These are phyloP conservation scores for Trogon melanurus DNA, from an alignment of 2,113 vertebrate genomes.

Conservation along the genomic window DNA sequence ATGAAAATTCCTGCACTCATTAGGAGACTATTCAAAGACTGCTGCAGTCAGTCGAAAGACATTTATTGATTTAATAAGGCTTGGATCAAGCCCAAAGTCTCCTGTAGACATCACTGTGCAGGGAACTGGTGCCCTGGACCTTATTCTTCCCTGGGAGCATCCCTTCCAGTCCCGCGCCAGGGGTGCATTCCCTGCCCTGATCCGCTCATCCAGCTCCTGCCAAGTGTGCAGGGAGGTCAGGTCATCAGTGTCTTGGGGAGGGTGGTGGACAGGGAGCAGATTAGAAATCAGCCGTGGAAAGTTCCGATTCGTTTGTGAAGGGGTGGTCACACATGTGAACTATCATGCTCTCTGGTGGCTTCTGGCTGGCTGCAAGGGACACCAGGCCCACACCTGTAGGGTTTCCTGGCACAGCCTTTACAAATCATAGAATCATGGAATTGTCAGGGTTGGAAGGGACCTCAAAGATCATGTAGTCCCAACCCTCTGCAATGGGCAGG, in stretches of 20 bases:
- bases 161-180: not conserved
- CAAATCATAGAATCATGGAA: no score
- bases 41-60: not conserved
- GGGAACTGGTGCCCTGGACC: not conserved
- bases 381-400: not conserved
- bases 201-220: not conserved
- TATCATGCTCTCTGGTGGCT: accelerated
- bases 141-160: accelerated
- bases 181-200: accelerated
- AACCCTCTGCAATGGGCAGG: no score
- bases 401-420: not conserved
- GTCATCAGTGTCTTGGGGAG: accelerated
- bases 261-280: not conserved
- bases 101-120: not conserved
- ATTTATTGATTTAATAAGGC: not conserved
- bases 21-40: not conserved
- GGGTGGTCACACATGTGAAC: accelerated
- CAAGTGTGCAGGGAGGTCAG: not conserved
- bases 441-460: no score
- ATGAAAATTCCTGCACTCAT: not conserved
- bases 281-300: not conserved
- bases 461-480: no score
- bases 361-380: not conserved
- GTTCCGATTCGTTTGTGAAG: accelerated
- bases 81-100: not conserved